A percentile compares a stretch with the other conserved stretches of the same genome.
These are phyloP conservation scores for Catharus ustulatus DNA, from an alignment of 2,797 vertebrate species.

Conservation along the genomic window DNA sequence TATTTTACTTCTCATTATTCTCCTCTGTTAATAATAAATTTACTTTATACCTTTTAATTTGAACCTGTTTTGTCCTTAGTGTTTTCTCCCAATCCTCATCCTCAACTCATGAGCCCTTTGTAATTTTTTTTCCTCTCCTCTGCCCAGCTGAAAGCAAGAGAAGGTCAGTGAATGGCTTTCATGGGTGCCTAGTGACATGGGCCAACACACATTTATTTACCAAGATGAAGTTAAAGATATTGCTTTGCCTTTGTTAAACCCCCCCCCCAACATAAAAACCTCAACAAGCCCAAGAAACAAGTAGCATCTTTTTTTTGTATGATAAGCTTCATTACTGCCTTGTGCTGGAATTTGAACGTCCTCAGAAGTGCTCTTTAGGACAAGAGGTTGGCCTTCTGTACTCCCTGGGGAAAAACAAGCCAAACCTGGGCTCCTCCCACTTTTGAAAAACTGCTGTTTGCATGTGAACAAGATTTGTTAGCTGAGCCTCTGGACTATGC, in stretches of 20 bases:
- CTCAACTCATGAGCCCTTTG: neutral
- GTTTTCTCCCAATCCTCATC: neutral
- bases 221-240: neutral
- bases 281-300: neutral
- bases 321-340: neutral
- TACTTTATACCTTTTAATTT: neutral
- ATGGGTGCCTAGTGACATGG: neutral
- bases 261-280: neutral
- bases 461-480: neutral
- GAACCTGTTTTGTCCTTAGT: neutral
- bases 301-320: neutral
- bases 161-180: neutral
- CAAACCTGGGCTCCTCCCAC: neutral
- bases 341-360: neutral
- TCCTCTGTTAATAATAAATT: neutral
- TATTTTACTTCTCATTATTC: neutral
- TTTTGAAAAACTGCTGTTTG: neutral
- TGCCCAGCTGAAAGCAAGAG: neutral
- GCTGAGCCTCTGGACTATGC: neutral
- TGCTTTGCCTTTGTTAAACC: neutral
- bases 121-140: neutral
- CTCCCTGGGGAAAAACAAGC: rapidly evolving
- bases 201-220: neutral
- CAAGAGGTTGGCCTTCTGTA: neutral
- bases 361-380: neutral